Conservation (phyloP, 1,140 invertebrate species). For the Drosophila cardini region DNA sequence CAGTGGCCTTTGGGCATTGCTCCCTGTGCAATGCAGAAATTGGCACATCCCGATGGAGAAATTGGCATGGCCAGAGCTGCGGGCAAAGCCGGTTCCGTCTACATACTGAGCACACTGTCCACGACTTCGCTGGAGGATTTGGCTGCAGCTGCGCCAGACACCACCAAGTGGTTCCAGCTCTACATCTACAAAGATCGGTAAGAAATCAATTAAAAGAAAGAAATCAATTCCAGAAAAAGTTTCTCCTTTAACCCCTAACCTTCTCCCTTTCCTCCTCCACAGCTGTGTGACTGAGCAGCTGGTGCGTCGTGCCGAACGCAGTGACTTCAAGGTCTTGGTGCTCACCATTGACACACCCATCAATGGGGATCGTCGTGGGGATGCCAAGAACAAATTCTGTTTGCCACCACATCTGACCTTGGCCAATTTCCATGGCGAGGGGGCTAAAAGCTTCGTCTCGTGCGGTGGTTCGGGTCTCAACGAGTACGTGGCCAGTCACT, state of each 20-base stretch:
- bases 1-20: slow-evolving; percentile 94
- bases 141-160: slow-evolving; percentile 89
- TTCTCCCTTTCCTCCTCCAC: not conserved
- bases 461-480: slow-evolving; percentile 89
- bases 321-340: slow-evolving; percentile 94
- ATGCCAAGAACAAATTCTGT: slow-evolving; percentile 93
- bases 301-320: slow-evolving; percentile 91
- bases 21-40: slow-evolving; percentile 96
- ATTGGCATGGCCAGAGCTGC: slow-evolving; percentile 93
- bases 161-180: slow-evolving; percentile 95
- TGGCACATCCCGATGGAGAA: slow-evolving; percentile 97
- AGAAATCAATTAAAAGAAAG: not conserved
- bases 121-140: slow-evolving; percentile 96
- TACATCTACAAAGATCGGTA: slow-evolving; percentile 91
- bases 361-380: slow-evolving; percentile 92
- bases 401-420: slow-evolving; percentile 91
- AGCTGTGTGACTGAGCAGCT: slow-evolving; percentile 90
- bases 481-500: slow-evolving; percentile 90
- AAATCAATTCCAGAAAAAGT: too few relatives aligned
- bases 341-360: slow-evolving; percentile 95
- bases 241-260: not conserved
- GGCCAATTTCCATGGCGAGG: slow-evolving; percentile 89
- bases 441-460: slow-evolving; percentile 86
- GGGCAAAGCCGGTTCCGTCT: slow-evolving; percentile 89
- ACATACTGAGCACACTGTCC: slow-evolving; percentile 93